Conservation (phyloP, 2,113 vertebrate species). For the Antechinus flavipes region DNA sequence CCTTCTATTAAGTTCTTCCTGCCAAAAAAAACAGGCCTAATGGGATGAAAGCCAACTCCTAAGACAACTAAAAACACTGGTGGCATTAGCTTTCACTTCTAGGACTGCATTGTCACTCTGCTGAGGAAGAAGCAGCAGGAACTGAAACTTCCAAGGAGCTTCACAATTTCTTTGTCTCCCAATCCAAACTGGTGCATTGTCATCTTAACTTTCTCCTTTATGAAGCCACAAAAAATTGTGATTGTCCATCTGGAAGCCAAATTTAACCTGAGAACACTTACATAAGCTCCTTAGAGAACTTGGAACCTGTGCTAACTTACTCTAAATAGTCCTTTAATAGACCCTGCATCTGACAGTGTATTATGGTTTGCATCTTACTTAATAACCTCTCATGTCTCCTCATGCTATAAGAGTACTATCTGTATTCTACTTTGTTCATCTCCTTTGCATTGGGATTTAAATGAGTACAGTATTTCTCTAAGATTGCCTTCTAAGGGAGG, state of each 20-base stretch:
- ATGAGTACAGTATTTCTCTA: background rate
- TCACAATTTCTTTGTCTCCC: background rate
- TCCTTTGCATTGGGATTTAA: background rate
- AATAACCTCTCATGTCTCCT: background rate
- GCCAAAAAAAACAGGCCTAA: background rate
- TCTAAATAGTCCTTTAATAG: constrained; percentile 9
- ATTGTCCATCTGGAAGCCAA: background rate
- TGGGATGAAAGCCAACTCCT: background rate
- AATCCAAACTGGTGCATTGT: background rate
- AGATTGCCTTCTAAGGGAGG: background rate
- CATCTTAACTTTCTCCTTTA: background rate
- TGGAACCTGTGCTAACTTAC: background rate
- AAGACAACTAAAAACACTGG: background rate
- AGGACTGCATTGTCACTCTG: background rate
- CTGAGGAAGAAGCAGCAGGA: background rate
- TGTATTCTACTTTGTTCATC: background rate
- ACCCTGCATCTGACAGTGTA: background rate
- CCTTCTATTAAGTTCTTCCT: background rate
- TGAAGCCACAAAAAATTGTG: background rate
- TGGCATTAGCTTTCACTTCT: background rate
- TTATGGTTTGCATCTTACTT: background rate
- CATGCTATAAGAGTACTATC: background rate
- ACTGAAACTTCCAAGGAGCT: background rate
- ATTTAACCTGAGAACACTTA: constrained; percentile 15
- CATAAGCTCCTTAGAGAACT: background rate